Evolutionary conservation across 1,140 invertebrate species (phyloP).

Genomic region (Grapholita molesta): DNA sequence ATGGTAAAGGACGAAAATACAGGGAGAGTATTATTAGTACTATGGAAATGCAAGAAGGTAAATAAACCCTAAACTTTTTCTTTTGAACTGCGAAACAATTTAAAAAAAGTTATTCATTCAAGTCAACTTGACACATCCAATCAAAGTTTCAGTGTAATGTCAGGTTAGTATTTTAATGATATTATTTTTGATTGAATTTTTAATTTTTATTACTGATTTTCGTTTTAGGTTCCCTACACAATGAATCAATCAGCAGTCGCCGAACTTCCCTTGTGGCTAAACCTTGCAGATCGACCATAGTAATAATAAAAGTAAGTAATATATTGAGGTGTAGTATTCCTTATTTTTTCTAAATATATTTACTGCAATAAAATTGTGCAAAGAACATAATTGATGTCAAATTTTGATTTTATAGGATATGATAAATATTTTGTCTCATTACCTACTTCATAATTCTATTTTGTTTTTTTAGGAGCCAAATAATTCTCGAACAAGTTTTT

Average conservation of each 20-base stretch:
- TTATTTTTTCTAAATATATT: not conserved
- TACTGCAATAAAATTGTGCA: not conserved
- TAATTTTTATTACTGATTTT: conserved; percentile 20
- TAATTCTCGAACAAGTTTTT: conserved; percentile 46
- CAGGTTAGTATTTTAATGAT: conserved; percentile 51
- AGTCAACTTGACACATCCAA: conserved; percentile 52
- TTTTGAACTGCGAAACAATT: conserved; percentile 19
- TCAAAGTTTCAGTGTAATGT: conserved; percentile 75
- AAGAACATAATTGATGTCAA: not conserved
- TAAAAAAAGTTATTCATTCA: conserved; percentile 25
- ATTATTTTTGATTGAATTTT: conserved; percentile 25
- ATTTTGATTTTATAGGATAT: not conserved
- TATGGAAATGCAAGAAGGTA: conserved; percentile 65
- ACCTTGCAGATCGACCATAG: conserved; percentile 56
- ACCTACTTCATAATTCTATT: not conserved
- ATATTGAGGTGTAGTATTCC: not conserved
- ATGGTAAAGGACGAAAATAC: conserved; percentile 65
- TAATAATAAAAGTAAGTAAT: conserved; percentile 54
- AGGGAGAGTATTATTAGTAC: conserved; percentile 66
- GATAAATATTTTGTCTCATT: conserved; percentile 15
- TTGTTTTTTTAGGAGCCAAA: conserved; percentile 52
- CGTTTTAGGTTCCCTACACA: conserved; percentile 58
- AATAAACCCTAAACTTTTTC: not conserved
- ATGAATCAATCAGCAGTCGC: conserved; percentile 63
- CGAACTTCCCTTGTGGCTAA: conserved; percentile 65